These are phyloP conservation scores for Hymenochirus boettgeri DNA, from an alignment of 2,113 vertebrate genomes.

Conservation along the genomic window DNA sequence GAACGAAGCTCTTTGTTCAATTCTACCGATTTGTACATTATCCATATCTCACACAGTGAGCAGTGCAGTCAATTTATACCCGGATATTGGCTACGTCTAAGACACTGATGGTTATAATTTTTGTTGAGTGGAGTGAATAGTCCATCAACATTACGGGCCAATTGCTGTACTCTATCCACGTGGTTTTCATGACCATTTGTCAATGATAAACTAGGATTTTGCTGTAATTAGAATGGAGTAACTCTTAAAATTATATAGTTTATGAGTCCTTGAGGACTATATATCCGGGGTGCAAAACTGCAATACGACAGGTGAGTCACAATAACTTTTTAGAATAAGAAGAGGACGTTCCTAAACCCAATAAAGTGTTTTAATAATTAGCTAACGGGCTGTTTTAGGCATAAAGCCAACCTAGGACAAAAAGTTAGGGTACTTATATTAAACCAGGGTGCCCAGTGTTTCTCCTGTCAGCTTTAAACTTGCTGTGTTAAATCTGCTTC, in stretches of 20 bases:
- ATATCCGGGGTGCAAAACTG: no score
- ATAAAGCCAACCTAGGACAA: no score
- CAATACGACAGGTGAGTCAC: no score
- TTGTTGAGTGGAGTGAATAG: conserved; percentile 10
- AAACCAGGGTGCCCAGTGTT: no score
- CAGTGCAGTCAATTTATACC: neutral
- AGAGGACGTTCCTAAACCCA: no score
- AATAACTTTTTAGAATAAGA: no score
- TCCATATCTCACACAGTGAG: neutral
- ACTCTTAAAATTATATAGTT: conserved; percentile 7
- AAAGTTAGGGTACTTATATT: no score
- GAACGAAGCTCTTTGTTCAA: conserved; percentile 21
- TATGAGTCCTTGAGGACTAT: no score
- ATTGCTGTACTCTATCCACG: conserved; percentile 20
- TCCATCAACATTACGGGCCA: conserved; percentile 21
- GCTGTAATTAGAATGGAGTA: conserved; percentile 27
- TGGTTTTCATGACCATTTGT: conserved; percentile 15
- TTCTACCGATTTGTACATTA: conserved; percentile 12
- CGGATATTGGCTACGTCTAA: conserved; percentile 1
- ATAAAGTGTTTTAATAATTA: no score
- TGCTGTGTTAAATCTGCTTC: no score
- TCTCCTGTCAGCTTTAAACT: no score
- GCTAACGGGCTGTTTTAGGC: no score
- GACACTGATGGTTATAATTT: conserved; percentile 7
- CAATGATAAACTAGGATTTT: conserved; percentile 28